Conservation (phyloP, 2,888 invertebrate species). For the Dinocampus coccinellae region DNA sequence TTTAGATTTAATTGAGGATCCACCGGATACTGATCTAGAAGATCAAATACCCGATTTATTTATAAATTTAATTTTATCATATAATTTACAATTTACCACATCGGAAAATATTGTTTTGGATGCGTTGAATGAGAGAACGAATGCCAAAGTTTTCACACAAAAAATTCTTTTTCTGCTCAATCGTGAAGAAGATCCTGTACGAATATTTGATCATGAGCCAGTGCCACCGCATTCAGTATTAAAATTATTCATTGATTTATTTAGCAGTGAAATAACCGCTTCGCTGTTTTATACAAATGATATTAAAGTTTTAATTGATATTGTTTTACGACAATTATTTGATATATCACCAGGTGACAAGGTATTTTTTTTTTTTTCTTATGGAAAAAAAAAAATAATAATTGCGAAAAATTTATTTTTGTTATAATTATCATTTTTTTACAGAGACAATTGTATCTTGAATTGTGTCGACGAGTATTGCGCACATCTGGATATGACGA, state of each 20-base stretch:
- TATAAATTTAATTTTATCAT: constrained; percentile 86
- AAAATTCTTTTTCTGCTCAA: constrained; percentile 89
- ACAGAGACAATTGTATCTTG: constrained; percentile 81
- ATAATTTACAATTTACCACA: constrained; percentile 86
- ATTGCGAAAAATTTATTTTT: too few relatives aligned
- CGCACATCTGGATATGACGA: constrained; percentile 85
- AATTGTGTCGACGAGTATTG: constrained; percentile 83
- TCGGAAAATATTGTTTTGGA: constrained; percentile 80
- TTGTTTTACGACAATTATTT: constrained; percentile 89
- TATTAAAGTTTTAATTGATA: constrained; percentile 92
- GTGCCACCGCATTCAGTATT: constrained; percentile 87
- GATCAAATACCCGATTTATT: constrained; percentile 89
- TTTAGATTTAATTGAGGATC: constrained; percentile 84
- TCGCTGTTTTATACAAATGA: constrained; percentile 95
- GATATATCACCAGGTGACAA: constrained; percentile 90
- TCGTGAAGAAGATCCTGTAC: constrained; percentile 92
- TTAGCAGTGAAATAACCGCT: constrained; percentile 83
- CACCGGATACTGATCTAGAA: constrained; percentile 84
- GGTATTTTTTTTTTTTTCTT: constrained; percentile 69
- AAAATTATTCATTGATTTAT: constrained; percentile 90
- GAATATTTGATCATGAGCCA: constrained; percentile 86
- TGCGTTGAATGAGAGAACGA: constrained; percentile 77
- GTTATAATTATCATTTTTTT: constrained; percentile 2
- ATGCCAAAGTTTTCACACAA: constrained; percentile 91
- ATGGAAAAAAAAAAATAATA: constrained; percentile 11